Evolutionary conservation across 2,797 vertebrate species (phyloP).

Genomic region (Aulostomus chinensis): DNA sequence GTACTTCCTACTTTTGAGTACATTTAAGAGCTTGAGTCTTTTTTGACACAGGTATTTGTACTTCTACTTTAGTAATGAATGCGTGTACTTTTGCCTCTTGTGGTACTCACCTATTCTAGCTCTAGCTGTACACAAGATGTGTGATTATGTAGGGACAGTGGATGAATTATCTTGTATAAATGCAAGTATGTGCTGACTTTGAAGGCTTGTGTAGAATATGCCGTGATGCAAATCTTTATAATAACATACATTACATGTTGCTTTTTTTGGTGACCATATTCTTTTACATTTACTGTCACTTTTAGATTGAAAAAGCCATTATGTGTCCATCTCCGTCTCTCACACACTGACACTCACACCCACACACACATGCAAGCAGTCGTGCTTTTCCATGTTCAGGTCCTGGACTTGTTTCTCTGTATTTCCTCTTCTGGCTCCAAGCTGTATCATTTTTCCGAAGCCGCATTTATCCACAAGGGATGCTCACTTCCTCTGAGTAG

Average conservation of each 20-base stretch:
- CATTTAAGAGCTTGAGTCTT: too few species aligned
- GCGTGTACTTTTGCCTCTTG: too few species aligned
- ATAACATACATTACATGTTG: neutral
- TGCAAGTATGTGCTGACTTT: too few species aligned
- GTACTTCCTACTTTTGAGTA: too few species aligned
- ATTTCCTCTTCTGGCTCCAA: constrained; percentile 80
- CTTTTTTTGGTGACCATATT: neutral
- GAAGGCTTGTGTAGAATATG: neutral
- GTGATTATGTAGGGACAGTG: too few species aligned
- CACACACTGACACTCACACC: constrained; percentile 14
- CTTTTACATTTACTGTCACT: neutral
- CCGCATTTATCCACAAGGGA: constrained; percentile 79
- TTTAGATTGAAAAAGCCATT: constrained; percentile 13
- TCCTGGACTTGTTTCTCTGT: constrained; percentile 65
- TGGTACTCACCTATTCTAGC: too few species aligned
- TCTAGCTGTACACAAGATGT: too few species aligned
- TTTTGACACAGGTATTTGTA: too few species aligned
- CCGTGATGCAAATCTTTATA: neutral
- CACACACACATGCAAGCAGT: constrained; percentile 47
- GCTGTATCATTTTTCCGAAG: constrained; percentile 84
- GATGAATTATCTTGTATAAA: too few species aligned
- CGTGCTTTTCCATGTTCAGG: constrained; percentile 76
- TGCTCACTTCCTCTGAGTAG: constrained; percentile 80
- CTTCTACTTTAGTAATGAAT: too few species aligned
- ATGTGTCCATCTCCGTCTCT: constrained; percentile 4